Evolutionary conservation across 2,113 vertebrate species (phyloP), one percentile per base, ranked within the genome.

Genomic region (Orthonyx spaldingii): DNA sequence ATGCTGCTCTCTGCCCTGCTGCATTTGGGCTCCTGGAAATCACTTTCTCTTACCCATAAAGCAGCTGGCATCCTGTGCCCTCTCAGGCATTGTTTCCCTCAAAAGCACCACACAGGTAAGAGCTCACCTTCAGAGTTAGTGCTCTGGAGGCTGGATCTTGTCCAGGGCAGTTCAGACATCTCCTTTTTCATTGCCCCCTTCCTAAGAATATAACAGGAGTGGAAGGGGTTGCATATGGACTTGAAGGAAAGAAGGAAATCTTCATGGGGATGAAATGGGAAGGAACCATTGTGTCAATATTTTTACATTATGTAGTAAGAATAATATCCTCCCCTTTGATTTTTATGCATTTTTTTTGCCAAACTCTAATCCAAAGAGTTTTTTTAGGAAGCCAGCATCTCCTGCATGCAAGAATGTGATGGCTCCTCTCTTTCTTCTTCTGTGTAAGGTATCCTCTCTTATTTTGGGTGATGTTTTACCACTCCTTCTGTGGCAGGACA

Each of bases 1-100:
- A 32, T n/a, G n/a, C n/a, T 41, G 12, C 10, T 2, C 3, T 44
- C 32, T 70, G 55, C 41, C 17, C 13, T 0, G 0, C 41, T 63
- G 72, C 3, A 1, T 26, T 77, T 39, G 28, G 83, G 27, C 47
- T 65, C 33, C 80, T 70, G 69, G 71, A 56, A 70, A 46, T 70
- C 15, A 3, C 37, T 59, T 65, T 33, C 4, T 56, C 28, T 41
- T 50, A 19, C 16, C 27, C 2, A 0, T 57, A 30, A 26, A 47
- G 10, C 46, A 24, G 11, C 49, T 80, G 68, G 30, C 22, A 23
- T 59, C 35, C 47, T 24, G 11, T 33, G 35, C 57, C 26, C 49
- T 60, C 61, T 52, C 1, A 59, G 72, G 27, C 1, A 0, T 20
- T n/a, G 32, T 16, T 59, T 37, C 46, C 28, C 64, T 46, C 46